These are phyloP conservation scores for Pseudomyrmex dendroicus DNA, from an alignment of 1,140 invertebrate genomes.

Conservation along the genomic window DNA sequence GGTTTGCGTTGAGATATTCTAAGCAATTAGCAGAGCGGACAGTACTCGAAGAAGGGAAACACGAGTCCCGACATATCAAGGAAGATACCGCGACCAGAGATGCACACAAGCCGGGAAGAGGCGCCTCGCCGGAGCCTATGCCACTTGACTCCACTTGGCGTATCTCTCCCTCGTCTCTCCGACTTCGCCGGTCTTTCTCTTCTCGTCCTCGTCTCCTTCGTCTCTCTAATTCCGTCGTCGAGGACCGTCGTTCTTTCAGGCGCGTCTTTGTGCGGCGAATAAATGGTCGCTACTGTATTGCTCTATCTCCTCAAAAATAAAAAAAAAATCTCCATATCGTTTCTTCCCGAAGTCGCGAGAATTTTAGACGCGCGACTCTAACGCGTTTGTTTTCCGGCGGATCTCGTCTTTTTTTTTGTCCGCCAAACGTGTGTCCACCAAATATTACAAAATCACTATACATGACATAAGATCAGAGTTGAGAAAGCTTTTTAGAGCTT, in stretches of 20 bases:
- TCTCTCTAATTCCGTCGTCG: slow-evolving; percentile 19
- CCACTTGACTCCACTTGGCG: slow-evolving; percentile 80
- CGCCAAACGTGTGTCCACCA: neutral
- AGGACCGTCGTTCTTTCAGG: slow-evolving; percentile 13
- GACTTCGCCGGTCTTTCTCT: neutral
- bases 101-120: slow-evolving; percentile 17
- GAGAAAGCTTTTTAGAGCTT: too few relatives aligned
- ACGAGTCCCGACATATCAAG: slow-evolving; percentile 9
- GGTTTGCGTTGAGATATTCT: neutral
- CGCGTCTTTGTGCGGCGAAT: slow-evolving; percentile 37
- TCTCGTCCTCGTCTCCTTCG: neutral
- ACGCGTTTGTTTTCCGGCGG: neutral
- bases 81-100: slow-evolving; percentile 23
- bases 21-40: neutral
- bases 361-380: slow-evolving; percentile 10
- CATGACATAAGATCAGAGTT: too few relatives aligned
- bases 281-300: slow-evolving; percentile 35
- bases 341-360: slow-evolving; percentile 1
- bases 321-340: neutral
- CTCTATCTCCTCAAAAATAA: neutral
- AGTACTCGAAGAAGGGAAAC: neutral
- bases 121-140: slow-evolving; percentile 69
- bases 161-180: slow-evolving; percentile 36
- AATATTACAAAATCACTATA: neutral
- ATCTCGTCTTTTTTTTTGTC: neutral